Percentiles rank a stretch among this genome's conserved stretches.
These are phyloP conservation scores for Thermophis baileyi DNA, from an alignment of 2,113 vertebrate species.

Conservation along the genomic window DNA sequence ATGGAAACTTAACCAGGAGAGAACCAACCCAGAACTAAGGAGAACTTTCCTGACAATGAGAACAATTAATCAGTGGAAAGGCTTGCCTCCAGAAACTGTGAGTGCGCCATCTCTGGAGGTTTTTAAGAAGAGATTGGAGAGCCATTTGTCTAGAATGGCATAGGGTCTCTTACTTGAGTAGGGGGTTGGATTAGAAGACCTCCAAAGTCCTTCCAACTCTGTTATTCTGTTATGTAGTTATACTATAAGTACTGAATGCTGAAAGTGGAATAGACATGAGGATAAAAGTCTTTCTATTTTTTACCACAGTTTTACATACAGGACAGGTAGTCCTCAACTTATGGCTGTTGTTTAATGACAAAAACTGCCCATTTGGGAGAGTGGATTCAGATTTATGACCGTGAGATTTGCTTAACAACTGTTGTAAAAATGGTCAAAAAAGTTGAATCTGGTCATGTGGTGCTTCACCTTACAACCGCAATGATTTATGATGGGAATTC, in stretches of 20 bases:
- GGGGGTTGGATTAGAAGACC: neutral
- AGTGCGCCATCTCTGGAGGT: neutral
- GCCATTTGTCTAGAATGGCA: neutral
- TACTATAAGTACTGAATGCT: neutral
- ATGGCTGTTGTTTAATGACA: neutral
- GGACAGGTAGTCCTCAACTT: neutral
- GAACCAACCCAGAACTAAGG: neutral
- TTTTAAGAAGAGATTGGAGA: neutral
- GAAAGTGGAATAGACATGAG: neutral
- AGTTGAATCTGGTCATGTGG: neutral
- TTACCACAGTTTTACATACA: neutral
- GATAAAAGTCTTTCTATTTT: neutral
- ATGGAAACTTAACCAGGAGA: neutral
- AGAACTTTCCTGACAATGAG: neutral
- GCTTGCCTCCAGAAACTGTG: neutral
- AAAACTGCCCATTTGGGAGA: neutral
- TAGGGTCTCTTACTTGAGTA: neutral
- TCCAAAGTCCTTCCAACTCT: neutral
- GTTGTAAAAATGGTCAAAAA: neutral
- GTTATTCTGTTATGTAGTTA: neutral
- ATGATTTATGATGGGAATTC: neutral
- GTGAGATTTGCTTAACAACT: neutral
- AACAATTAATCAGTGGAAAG: neutral
- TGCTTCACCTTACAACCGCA: neutral
- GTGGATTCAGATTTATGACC: neutral